Base-by-base conservation (phyloP, 2,797 vertebrate species). In the Chiroxiphia lanceolata region DNA sequence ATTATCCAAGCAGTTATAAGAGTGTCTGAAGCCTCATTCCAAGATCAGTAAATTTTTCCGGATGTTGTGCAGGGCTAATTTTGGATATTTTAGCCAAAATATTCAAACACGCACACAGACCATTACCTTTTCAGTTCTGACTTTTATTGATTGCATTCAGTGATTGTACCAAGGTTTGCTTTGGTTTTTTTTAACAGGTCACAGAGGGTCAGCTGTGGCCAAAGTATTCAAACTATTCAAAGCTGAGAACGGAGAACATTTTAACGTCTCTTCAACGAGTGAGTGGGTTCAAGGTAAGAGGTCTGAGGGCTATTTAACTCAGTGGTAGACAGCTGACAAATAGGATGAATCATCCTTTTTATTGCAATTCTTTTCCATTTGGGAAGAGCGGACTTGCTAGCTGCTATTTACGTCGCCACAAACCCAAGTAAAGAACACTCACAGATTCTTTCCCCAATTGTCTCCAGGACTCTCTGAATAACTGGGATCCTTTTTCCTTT, bases 211-310 rank as follows among this genome's bases (percentile, higher is more conserved):
- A 2, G 99, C 98, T 7, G 97, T 98, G 27, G 99, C 99, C 75
- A 97, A 97, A 70, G 99, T 98, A 75, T 98, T 97, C 79, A 98
- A 96, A 64, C 91, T 98, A 13, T 99, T 99, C 91, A 97, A 95
- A 81, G 98, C 98, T 1, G 98, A 98, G 60, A 98, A 98, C 0
- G 99, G 99, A 12, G 99, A 99, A 85, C 85, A 97, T 81, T 99
- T 99, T 89, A 99, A 98, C 0, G 91, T 99, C 42, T 99, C 98
- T 60, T 97, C 98, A 1, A 97, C 97, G 80, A 99, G 99, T 10
- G 99, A 99, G 93, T 99, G 99, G 99, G 98, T 99, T 48, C 99
- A 99, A 98, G 99, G 99, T 99, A 97, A 98, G 97, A 57, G 25
- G 7, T n/a, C 57, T 84, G 25, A 44, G 48, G 57, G 72, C 6